Base-by-base conservation (phyloP, 2,113 vertebrate genomes). In the Neodontobutis hainanensis region DNA sequence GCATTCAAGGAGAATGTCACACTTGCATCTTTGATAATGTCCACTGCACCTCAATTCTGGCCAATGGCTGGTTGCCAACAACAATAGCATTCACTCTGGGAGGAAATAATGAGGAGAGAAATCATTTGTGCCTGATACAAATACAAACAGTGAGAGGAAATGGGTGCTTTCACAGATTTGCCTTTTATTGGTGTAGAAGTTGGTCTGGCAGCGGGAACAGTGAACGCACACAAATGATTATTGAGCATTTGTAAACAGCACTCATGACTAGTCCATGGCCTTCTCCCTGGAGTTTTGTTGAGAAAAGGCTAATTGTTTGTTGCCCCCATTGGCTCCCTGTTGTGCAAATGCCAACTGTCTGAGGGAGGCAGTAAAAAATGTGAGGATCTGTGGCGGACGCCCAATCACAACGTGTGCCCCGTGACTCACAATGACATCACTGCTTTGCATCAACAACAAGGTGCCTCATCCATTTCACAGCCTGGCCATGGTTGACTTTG, bases 301-400 rank as follows among this genome's bases (percentile, higher is more conserved):
- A 73, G 68, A 81, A 85, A 83, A 77, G 78, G 81, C 74, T 87
- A 86, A 86, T 84, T 87, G 84, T 88, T 80, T 84, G 64, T 79
- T 84, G 73, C 75, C 78, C 49, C 68, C 47, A 11, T 36, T 56
- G 71, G 67, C 61, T 75, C 79, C 82, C 75, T 68, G 70, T 32
- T 6, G 77, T 46, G 73, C 66, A 79, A 81, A 85, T 77, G 75
- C 83, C 84, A 89, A 77, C 81, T 87, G 84, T 79, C 79, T 73
- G 77, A 85, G 60, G 75, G 67, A 80, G 78, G 75, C 65, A 61
- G 68, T 77, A 58, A 82, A 50, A 46, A 76, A 81, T 35, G 42
- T 53, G 69, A 77, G 49, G 43, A 81, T 78, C 63, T 65, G 64
- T 76, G 71, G 70, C 64, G 6, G 19, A 34, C 27, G 38, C 60